These are phyloP conservation scores for Drosophila orena DNA, from an alignment of 1,140 invertebrate species.

Conservation along the genomic window DNA sequence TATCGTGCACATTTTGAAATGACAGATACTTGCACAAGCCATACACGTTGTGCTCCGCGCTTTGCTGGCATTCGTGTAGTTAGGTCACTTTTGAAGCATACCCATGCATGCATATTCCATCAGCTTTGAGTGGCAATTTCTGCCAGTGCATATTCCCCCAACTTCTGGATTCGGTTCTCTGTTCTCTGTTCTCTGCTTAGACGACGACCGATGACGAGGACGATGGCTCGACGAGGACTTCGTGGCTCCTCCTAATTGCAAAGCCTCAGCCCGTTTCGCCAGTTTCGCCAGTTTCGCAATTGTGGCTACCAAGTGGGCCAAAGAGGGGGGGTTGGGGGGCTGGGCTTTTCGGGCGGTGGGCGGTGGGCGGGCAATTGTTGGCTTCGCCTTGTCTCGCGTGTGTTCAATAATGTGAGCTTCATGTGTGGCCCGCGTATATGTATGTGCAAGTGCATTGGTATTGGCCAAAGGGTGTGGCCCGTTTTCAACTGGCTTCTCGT, in stretches of 20 bases:
- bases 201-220: constrained; percentile 50
- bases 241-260: constrained; percentile 81
- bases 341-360: not conserved
- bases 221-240: constrained; percentile 47
- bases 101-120: not conserved
- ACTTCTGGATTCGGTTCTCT: constrained; percentile 1
- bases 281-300: constrained; percentile 51
- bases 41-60: too few relatives aligned
- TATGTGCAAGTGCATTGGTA: constrained; percentile 4
- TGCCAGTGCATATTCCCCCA: constrained; percentile 1
- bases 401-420: constrained; percentile 68
- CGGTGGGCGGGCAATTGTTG: constrained; percentile 11
- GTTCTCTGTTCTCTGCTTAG: constrained; percentile 34
- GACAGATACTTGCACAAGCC: too few relatives aligned
- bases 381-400: constrained; percentile 53
- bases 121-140: not conserved
- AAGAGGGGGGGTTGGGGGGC: not conserved
- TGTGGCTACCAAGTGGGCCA: constrained; percentile 51
- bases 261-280: constrained; percentile 58
- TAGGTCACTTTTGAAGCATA: not conserved
- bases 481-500: constrained; percentile 18
- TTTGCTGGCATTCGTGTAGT: not conserved
- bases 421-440: constrained; percentile 11
- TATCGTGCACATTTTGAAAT: not conserved
- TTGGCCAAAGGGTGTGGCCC: constrained; percentile 51